Conservation (phyloP, 2,797 vertebrate genomes). For the Scolopax rusticola region DNA sequence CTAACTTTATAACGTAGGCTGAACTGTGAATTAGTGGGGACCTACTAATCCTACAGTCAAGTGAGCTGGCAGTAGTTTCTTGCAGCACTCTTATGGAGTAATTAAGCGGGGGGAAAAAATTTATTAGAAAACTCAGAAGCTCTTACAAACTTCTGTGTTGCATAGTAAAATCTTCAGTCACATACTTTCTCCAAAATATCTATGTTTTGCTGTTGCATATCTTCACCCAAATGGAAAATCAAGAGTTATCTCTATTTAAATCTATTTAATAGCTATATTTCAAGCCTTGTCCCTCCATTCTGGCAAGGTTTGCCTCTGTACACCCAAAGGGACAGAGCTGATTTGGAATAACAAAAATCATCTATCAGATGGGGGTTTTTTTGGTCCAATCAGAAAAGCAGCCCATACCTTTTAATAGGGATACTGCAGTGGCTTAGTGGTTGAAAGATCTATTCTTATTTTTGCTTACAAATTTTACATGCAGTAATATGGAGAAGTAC, state of each 20-base stretch:
- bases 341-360: not conserved
- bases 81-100: not conserved
- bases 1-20: rapidly evolving
- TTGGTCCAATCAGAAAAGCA: not conserved
- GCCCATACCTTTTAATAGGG: not conserved
- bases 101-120: not conserved
- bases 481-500: not conserved
- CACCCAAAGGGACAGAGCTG: not conserved
- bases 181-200: not conserved
- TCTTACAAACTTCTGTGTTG: not conserved
- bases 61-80: not conserved
- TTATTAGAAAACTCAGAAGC: not conserved
- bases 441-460: not conserved
- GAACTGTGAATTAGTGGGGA: not conserved
- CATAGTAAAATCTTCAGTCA: not conserved
- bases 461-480: not conserved
- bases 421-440: not conserved
- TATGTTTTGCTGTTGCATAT: not conserved
- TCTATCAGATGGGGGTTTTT: not conserved
- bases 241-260: not conserved
- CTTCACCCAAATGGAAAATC: not conserved
- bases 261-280: not conserved
- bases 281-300: not conserved
- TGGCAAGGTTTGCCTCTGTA: rapidly evolving
- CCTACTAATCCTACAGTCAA: not conserved